These are phyloP conservation scores for Balanococcus diminutus DNA, from an alignment of 2,888 invertebrate genomes.

Conservation along the genomic window DNA sequence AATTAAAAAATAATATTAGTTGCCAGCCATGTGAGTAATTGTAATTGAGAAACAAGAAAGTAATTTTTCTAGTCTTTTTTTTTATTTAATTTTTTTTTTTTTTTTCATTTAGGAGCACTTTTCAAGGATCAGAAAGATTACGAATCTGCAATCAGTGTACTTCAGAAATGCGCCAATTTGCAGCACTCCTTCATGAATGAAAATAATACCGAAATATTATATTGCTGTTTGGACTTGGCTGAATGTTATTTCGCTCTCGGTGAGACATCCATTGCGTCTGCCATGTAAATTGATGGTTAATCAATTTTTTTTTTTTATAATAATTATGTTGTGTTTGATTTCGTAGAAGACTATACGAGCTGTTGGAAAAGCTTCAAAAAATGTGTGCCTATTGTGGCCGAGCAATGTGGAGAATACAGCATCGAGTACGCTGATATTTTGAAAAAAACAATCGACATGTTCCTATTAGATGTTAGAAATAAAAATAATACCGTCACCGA, in stretches of 20 bases:
- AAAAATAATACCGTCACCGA: constrained; percentile 24
- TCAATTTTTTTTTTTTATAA: not conserved
- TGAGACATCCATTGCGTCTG: no score
- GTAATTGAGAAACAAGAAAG: no score
- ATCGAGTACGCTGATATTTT: constrained; percentile 14
- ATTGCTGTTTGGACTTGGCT: constrained; percentile 12
- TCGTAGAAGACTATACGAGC: constrained; percentile 17
- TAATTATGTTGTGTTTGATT: not conserved
- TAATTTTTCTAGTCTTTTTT: no score
- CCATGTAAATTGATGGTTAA: not conserved
- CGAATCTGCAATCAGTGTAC: not conserved
- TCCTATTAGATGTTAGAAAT: constrained; percentile 25
- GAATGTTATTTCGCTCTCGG: constrained; percentile 42
- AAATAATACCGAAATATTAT: constrained; percentile 4
- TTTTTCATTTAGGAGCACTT: not conserved
- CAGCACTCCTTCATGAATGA: constrained; percentile 25
- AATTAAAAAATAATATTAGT: no score
- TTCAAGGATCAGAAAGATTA: constrained; percentile 3
- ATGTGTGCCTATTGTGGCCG: not conserved
- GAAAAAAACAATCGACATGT: constrained; percentile 8
- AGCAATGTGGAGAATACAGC: constrained; percentile 28
- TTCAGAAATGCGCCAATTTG: constrained; percentile 4
- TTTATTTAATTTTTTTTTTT: not conserved
- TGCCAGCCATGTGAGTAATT: no score
- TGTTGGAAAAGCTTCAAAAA: constrained; percentile 29